Evolutionary conservation across 2,888 invertebrate species (phyloP).

Genomic region (Ectemnius continuus): DNA sequence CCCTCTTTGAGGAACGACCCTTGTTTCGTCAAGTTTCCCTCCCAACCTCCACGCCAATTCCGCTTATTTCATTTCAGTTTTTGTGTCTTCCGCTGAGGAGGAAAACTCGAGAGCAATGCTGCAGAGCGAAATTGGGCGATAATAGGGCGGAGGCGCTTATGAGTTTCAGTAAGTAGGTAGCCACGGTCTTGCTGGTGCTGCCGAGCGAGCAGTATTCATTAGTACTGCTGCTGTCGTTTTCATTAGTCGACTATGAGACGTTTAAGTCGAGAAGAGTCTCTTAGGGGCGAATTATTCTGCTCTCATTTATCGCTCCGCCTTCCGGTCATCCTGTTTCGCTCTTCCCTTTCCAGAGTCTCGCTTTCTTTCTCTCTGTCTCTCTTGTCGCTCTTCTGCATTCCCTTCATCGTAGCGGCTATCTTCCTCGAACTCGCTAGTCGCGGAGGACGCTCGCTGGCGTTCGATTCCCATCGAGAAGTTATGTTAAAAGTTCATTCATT

Average conservation of each 20-base stretch:
- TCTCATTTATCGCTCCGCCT: constrained; percentile 43
- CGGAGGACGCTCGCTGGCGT: constrained; percentile 9
- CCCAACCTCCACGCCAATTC: background rate
- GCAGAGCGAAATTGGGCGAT: no score
- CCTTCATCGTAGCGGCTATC: background rate
- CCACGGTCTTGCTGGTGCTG: no score
- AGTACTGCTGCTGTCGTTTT: background rate
- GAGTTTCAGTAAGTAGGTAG: no score
- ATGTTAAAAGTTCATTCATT: constrained; percentile 63
- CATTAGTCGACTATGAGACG: background rate
- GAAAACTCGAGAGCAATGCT: no score
- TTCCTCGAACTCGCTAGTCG: background rate
- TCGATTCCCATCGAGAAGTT: constrained; percentile 50
- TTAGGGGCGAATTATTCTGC: constrained; percentile 31
- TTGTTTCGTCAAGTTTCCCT: constrained; percentile 9
- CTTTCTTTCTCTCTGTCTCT: no score
- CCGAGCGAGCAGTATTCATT: no score
- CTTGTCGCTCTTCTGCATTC: background rate
- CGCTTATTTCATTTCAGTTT: no score
- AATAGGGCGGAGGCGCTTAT: no score
- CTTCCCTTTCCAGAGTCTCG: background rate
- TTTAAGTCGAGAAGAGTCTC: constrained; percentile 20
- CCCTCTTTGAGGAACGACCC: background rate
- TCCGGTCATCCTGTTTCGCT: background rate
- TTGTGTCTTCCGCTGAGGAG: no score